A percentile compares a stretch with the other conserved stretches of the same genome.
Evolutionary conservation across 2,113 vertebrate genomes (phyloP).

Genomic region (Herpailurus yagouaroundi): DNA sequence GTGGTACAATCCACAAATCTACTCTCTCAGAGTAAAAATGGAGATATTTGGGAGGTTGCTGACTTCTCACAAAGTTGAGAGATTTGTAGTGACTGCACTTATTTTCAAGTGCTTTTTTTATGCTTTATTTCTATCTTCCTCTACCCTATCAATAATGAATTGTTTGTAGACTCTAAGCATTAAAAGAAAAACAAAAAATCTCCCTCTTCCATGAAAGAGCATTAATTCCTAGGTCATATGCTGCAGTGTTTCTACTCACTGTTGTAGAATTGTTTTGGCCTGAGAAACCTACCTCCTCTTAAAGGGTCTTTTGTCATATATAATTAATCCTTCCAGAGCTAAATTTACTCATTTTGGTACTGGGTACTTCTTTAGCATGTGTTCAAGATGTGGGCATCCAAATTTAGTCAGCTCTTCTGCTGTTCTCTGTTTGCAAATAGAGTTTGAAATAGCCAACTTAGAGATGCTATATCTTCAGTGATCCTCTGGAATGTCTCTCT

Average conservation of each 20-base stretch:
- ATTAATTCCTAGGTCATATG: not conserved
- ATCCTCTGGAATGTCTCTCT: not conserved
- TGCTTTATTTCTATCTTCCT: not conserved
- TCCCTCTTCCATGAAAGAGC: not conserved
- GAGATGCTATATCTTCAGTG: not conserved
- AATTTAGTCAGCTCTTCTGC: not conserved
- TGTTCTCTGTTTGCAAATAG: not conserved
- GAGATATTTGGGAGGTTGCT: not conserved
- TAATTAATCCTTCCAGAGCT: not conserved
- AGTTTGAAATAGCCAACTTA: not conserved
- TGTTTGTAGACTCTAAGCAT: not conserved
- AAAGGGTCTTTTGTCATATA: not conserved
- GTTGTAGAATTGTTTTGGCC: not conserved
- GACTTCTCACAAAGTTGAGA: not conserved
- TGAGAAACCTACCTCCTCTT: not conserved
- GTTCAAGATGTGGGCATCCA: not conserved
- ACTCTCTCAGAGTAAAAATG: not conserved
- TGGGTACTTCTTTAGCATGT: not conserved
- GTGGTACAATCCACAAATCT: accelerated
- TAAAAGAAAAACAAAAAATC: not conserved
- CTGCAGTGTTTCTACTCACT: not conserved
- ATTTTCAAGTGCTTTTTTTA: not conserved
- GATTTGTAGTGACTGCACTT: not conserved
- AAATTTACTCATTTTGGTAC: not conserved
- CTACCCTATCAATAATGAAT: not conserved